Evolutionary conservation across 2,888 invertebrate genomes (phyloP).

Genomic region (Agrochola lota): DNA sequence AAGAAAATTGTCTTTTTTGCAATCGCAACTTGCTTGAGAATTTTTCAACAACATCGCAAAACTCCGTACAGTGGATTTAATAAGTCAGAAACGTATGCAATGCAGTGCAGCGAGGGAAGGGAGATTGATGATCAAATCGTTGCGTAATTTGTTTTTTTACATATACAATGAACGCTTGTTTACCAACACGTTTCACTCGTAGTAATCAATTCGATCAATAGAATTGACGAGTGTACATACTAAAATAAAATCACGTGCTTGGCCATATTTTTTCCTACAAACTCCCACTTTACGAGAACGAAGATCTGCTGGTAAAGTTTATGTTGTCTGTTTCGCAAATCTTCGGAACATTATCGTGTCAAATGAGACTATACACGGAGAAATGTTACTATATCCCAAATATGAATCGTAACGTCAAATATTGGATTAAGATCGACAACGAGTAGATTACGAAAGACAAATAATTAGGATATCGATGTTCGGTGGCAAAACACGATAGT

Average conservation of each 20-base stretch:
- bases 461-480: not conserved
- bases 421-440: slow-evolving; percentile 2
- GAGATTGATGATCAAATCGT: slow-evolving; percentile 48
- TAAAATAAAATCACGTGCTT: slow-evolving; percentile 6
- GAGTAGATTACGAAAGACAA: not conserved
- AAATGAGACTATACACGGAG: not conserved
- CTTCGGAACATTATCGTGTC: slow-evolving; percentile 9
- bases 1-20: not conserved
- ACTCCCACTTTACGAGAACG: slow-evolving; percentile 1
- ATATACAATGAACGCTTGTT: slow-evolving; percentile 47
- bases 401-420: slow-evolving; percentile 5
- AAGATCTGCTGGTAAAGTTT: slow-evolving; percentile 18
- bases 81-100: slow-evolving; percentile 32
- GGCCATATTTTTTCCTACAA: slow-evolving; percentile 9
- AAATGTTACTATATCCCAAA: slow-evolving; percentile 7
- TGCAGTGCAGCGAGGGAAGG: slow-evolving; percentile 29
- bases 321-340: slow-evolving; percentile 21
- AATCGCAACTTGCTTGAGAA: not conserved
- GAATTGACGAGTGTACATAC: slow-evolving; percentile 10
- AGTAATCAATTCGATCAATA: slow-evolving; percentile 56
- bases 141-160: slow-evolving; percentile 49
- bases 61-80: not conserved
- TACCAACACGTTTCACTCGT: slow-evolving; percentile 56
- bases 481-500: not conserved
- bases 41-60: slow-evolving; percentile 10